Base-by-base conservation (phyloP, 2,113 vertebrate genomes). In the Gracilinanus agilis region DNA sequence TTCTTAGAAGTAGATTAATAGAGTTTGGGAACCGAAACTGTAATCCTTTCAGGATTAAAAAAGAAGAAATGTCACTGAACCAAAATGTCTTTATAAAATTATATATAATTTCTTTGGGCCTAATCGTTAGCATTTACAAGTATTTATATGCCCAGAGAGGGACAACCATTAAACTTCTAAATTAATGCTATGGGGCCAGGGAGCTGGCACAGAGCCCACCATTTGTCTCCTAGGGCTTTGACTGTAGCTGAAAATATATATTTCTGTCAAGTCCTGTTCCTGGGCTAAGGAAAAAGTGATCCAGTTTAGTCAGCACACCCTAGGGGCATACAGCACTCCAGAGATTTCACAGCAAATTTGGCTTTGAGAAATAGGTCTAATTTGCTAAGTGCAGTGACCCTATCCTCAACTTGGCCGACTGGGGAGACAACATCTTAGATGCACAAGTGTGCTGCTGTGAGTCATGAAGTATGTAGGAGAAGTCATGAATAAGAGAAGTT, bases 111-210 rank as follows among this genome's bases (percentile, higher is more conserved):
- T 90, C 44, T 40, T 91, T 55, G 92, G 97, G 95, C 21, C 91
- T 92, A 95, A 90, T 56, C 92, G 91, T 92, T 40, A 88, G 24
- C 91, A 92, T 97, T 96, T 94, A 55, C 96, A 96, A 92, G 55
- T 83, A 83, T 92, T 96, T 98, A 95, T 95, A 96, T 96, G 97
- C 95, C 97, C 96, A 96, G 11, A 44, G 24, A 83, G 53, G 29
- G 27, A 61, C 25, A 10, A 97, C 2, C 67, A 83, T 19, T 21
- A 40, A 91, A 94, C 29, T 96, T 92, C 90, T 96, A 94, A 96
- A 91, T 58, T 49, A 40, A 44, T 90, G 95, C 58, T 94, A 94
- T 13, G 90, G 92, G 10, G 56, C 49, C 95, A 44, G 97, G 94
- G 97, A 98, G 75, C 92, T 55, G 89, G 91, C 91, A 93, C 95